Evolutionary conservation across 2,113 vertebrate genomes (phyloP), one percentile per base, ranked within the genome.

Genomic region (Talpa occidentalis): DNA sequence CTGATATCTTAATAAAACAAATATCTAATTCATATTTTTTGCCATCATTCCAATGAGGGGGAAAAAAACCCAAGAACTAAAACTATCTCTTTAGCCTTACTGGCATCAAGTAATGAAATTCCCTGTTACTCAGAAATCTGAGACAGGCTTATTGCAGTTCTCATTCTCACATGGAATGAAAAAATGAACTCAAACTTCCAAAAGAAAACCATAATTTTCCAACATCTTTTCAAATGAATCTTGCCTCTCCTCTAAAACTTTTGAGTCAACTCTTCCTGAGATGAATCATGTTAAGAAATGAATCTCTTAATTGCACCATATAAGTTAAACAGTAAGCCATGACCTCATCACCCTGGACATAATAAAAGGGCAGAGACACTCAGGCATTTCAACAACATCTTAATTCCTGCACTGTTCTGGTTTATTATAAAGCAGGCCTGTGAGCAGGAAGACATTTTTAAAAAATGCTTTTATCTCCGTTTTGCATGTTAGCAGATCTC

Each of bases 301-400:
- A 97, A 98, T 98, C 95, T 93, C 97, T 96, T 97, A 97, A 98
- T 88, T 97, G 93, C 42, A 93, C 91, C 94, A 91, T 70, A 94
- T 93, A 98, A 98, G 94, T 96, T 95, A 96, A 98, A 96, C 95
- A 96, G 95, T 95, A 96, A 97, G 96, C 95, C 95, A 90, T 95
- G 87, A 97, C 97, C 98, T 97, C 97, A 96, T 96, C 93, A 92
- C 91, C 94, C 90, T 85, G 78, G 44, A 97, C 21, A 93, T 96
- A 96, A 96, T 97, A 97, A 98, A 97, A 98, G 94, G 86, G 95
- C 90, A 90, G 84, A 78, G 91, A 89, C 96, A 90, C 95, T 72
- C 30, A 40, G 76, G 88, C 88, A 93, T 97, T 97, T 96, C 86
- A 91, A 93, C 97, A 97, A 95, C 89, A 35, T 92, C 94, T 96